Percentiles rank a stretch among this genome's conserved stretches.
Evolutionary conservation across 1,140 invertebrate species (phyloP).

Genomic region (Drosophila athabasca): DNA sequence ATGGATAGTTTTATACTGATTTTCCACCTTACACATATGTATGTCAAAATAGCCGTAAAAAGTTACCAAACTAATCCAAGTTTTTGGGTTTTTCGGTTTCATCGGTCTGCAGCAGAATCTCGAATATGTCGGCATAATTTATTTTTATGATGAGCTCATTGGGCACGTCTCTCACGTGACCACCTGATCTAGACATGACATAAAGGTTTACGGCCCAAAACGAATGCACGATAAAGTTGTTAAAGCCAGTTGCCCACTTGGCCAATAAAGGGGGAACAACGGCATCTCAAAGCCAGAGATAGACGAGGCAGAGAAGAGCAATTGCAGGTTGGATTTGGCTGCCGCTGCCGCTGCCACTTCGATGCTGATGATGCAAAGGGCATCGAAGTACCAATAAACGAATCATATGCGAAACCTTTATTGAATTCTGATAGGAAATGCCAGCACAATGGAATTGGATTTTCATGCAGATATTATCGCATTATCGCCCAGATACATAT

Average conservation of each 20-base stretch:
- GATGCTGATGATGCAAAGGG: constrained; percentile 15
- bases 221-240: constrained; percentile 46
- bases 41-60: neutral
- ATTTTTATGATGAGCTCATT: constrained; percentile 17
- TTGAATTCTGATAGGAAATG: constrained; percentile 38
- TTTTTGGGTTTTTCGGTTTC: neutral
- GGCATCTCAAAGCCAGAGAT: neutral
- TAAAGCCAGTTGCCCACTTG: constrained; percentile 25
- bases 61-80: constrained; percentile 14
- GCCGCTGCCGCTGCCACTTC: neutral
- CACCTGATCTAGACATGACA: constrained; percentile 22
- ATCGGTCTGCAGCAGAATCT: constrained; percentile 12
- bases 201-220: constrained; percentile 36
- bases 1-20: too few species aligned
- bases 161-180: constrained; percentile 52
- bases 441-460: constrained; percentile 21
- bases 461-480: constrained; percentile 47
- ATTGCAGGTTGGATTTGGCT: neutral
- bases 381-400: constrained; percentile 40
- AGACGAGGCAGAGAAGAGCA: too few species aligned
- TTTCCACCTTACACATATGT: neutral
- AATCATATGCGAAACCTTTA: constrained; percentile 46
- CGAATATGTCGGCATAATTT: constrained; percentile 28
- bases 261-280: neutral
- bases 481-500: constrained; percentile 37